These are phyloP conservation scores for Glyphotaelius pellucidus DNA, from an alignment of 2,888 invertebrate genomes.

Conservation along the genomic window DNA sequence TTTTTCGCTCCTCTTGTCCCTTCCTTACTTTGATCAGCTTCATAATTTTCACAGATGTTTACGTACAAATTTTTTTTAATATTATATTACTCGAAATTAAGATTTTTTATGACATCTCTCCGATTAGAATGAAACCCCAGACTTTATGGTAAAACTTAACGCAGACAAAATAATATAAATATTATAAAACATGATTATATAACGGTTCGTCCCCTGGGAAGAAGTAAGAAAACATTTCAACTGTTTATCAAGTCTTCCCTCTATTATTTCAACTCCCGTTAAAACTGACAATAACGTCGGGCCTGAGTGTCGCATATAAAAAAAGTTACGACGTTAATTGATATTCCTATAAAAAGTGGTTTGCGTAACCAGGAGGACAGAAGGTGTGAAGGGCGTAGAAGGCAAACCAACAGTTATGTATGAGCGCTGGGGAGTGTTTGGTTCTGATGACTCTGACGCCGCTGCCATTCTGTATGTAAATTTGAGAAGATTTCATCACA, in stretches of 20 bases:
- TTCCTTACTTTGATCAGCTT: no score
- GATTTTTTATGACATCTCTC: background rate
- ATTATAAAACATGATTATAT: background rate
- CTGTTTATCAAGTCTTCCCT: background rate
- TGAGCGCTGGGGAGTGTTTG: slow-evolving; percentile 49
- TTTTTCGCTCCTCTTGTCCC: no score
- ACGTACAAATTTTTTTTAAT: no score
- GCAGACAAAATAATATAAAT: background rate
- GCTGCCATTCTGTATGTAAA: slow-evolving; percentile 64
- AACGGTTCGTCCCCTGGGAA: background rate
- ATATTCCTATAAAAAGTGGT: background rate
- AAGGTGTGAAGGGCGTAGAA: background rate
- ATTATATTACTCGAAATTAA: background rate
- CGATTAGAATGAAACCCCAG: background rate
- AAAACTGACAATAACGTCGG: background rate
- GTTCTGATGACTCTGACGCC: slow-evolving; percentile 39
- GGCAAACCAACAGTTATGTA: background rate
- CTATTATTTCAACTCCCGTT: slow-evolving; percentile 2
- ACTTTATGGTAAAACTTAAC: background rate
- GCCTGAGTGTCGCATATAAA: background rate
- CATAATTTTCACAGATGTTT: no score
- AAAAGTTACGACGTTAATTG: background rate
- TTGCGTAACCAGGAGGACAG: background rate
- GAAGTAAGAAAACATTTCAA: background rate
- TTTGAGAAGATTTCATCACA: slow-evolving; percentile 65